Percentiles rank a stretch among this genome's conserved stretches.
phyloP scores from a whole-genome alignment of 53 echinoderm and acorn worm genomes.

The Paracentrotus lividus region DNA sequence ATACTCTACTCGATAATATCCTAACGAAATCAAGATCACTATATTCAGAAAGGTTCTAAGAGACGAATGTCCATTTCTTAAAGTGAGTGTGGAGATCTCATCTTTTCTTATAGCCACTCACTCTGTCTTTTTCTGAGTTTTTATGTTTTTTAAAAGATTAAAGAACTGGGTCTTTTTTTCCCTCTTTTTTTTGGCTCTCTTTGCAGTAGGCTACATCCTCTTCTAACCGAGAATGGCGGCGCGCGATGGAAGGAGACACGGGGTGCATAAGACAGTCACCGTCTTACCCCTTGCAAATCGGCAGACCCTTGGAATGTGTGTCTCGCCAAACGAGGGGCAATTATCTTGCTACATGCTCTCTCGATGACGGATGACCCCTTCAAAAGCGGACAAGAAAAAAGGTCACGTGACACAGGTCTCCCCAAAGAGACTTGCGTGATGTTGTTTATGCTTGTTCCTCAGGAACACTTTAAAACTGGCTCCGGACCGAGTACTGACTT shows the following conservation, averaged over 20 bases:
- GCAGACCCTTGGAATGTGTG: constrained; percentile 38
- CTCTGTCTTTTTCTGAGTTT: not conserved
- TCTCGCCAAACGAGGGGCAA: constrained; percentile 55
- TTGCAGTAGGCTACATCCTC: not conserved
- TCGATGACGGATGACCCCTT: constrained; percentile 54
- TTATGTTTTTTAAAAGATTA: too few species aligned
- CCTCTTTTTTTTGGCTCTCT: too few species aligned
- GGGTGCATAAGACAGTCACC: not conserved
- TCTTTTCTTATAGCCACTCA: too few species aligned
- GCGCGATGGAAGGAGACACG: not conserved
- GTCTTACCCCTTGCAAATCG: not conserved
- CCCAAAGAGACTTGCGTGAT: constrained; percentile 11
- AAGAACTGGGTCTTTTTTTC: too few species aligned
- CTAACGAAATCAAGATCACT: too few species aligned
- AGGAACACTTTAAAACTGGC: too few species aligned
- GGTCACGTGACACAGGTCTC: constrained; percentile 35
- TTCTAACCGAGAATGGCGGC: not conserved
- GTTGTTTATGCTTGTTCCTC: constrained; percentile 42
- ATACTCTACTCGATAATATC: too few species aligned
- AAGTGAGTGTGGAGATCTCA: too few species aligned
- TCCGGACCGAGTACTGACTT: too few species aligned
- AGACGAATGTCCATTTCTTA: too few species aligned
- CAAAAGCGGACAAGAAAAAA: not conserved
- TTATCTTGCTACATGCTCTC: constrained; percentile 46
- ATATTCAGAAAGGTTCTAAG: too few species aligned